Percentiles rank a stretch among this genome's conserved stretches.
These are phyloP conservation scores for Scaeva pyrastri DNA, from an alignment of 2,888 invertebrate genomes.

Conservation along the genomic window DNA sequence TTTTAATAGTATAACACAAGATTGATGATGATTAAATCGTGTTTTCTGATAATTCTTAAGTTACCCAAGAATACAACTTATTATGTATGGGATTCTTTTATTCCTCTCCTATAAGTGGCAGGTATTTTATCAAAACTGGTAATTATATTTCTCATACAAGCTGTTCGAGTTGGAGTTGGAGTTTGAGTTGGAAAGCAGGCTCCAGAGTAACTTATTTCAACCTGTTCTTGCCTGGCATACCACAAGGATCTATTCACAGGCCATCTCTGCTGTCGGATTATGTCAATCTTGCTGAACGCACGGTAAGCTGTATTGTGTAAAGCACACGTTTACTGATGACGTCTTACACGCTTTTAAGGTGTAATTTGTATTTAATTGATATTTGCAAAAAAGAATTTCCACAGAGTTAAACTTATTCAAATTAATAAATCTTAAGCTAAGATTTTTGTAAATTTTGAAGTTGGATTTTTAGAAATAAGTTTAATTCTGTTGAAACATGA, in stretches of 20 bases:
- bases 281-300: background rate
- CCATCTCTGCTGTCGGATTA: conserved; percentile 8
- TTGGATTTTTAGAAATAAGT: too few species aligned
- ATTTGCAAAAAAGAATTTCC: background rate
- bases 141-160: background rate
- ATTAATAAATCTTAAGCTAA: too few species aligned
- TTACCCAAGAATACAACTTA: background rate
- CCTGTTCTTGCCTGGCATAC: background rate
- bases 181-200: background rate
- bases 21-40: conserved; percentile 36
- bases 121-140: conserved; percentile 1
- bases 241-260: background rate
- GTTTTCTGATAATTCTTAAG: conserved; percentile 2
- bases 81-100: too few species aligned
- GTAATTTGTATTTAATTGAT: background rate
- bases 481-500: too few species aligned
- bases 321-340: background rate
- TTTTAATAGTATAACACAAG: background rate
- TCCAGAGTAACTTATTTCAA: background rate
- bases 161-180: background rate
- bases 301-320: background rate
- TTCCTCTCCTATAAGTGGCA: background rate
- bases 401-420: too few species aligned
- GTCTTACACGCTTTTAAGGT: background rate
- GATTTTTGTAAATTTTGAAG: too few species aligned